phyloP scores from a whole-genome alignment of 1,140 invertebrate genomes.

The Caligus rogercresseyi region DNA sequence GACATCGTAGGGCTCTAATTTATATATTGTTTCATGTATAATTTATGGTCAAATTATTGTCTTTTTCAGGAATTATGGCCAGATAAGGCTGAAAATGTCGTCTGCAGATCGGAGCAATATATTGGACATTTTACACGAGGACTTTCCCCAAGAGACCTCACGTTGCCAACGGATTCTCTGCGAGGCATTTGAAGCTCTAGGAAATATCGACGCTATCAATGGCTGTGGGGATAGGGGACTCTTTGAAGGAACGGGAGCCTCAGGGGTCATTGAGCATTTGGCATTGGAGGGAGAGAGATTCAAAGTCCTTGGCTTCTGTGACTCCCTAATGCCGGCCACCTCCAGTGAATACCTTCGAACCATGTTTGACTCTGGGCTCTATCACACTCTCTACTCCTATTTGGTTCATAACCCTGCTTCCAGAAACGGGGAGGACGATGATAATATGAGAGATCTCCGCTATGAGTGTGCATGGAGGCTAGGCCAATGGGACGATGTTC shows the following conservation, averaged over 20 bases:
- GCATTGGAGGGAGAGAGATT: background rate
- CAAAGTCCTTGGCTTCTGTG: constrained; percentile 3
- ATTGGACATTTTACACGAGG: background rate
- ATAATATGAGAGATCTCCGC: background rate
- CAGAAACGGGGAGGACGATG: background rate
- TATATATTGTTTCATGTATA: background rate
- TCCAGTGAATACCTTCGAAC: background rate
- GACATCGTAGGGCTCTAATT: too few relatives aligned
- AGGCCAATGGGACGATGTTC: constrained; percentile 9
- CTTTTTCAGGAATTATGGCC: background rate
- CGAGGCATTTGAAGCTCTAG: background rate
- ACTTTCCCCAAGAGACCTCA: background rate
- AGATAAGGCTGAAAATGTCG: background rate
- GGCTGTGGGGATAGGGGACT: background rate
- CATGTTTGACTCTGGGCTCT: background rate
- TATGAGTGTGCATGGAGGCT: constrained; percentile 14
- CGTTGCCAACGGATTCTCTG: background rate
- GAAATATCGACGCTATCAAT: constrained; percentile 1
- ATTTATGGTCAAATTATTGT: background rate
- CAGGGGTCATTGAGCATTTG: background rate
- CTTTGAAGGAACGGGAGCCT: background rate
- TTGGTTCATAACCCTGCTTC: background rate
- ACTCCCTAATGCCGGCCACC: background rate
- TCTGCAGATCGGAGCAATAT: background rate
- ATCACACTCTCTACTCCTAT: background rate